phyloP scores from a whole-genome alignment of 2,113 vertebrate genomes.

The Oenanthe melanoleuca region DNA sequence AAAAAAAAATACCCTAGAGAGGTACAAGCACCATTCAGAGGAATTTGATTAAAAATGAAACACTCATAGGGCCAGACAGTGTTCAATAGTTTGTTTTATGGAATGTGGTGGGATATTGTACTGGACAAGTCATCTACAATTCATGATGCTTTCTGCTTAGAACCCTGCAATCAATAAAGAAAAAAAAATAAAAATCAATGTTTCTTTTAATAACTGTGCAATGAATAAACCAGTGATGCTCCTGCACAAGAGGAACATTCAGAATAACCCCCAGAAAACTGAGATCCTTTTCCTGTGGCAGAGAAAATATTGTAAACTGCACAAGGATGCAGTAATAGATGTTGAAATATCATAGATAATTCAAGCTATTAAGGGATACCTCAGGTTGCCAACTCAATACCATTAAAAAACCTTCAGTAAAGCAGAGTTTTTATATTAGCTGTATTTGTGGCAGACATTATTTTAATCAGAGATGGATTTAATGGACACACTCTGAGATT shows the following conservation, averaged over 20 bases:
- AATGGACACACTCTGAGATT: not conserved
- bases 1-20: not conserved
- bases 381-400: not conserved
- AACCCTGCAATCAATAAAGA: conserved; percentile 25
- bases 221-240: conserved; percentile 35
- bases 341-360: not conserved
- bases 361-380: not conserved
- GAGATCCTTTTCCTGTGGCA: not conserved
- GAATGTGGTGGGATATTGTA: not conserved
- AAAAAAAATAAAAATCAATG: conserved; percentile 44
- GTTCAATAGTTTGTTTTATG: conserved; percentile 30
- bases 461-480: not conserved
- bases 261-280: not conserved
- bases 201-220: conserved; percentile 55
- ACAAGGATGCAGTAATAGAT: not conserved
- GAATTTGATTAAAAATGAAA: conserved; percentile 63
- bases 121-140: conserved; percentile 32
- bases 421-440: not conserved
- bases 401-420: not conserved
- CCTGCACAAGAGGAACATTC: not conserved
- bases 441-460: not conserved
- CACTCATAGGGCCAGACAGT: conserved; percentile 1
- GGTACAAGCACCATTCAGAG: conserved; percentile 25
- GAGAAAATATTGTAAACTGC: not conserved
- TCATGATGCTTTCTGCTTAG: conserved; percentile 6